phyloP scores from a whole-genome alignment of 2,797 vertebrate species.

The Jordanella pulchra region DNA sequence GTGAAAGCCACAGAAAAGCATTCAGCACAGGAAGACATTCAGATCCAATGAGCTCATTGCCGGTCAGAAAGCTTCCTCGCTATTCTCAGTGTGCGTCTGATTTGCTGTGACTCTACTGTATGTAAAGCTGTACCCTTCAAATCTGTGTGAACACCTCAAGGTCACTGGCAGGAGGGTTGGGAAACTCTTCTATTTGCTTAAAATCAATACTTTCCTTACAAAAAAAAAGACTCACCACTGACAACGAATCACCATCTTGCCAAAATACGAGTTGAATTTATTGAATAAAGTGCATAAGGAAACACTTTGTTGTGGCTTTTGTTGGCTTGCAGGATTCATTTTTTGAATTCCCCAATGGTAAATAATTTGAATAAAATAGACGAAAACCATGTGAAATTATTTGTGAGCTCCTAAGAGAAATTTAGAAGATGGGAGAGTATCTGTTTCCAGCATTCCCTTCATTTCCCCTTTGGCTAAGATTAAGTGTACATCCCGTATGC shows the following conservation, averaged over 20 bases:
- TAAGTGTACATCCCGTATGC: constrained; percentile 31
- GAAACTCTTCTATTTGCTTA: constrained; percentile 41
- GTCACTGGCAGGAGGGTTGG: constrained; percentile 43
- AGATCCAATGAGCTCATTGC: constrained; percentile 76
- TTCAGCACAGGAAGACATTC: constrained; percentile 73
- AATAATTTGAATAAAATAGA: constrained; percentile 31
- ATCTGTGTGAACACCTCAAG: constrained; percentile 46
- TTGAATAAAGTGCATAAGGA: constrained; percentile 17
- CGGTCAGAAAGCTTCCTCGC: constrained; percentile 63
- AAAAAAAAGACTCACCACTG: constrained; percentile 18
- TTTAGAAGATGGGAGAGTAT: constrained; percentile 37
- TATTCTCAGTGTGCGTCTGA: constrained; percentile 31
- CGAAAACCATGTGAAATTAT: constrained; percentile 50
- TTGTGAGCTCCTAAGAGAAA: constrained; percentile 53
- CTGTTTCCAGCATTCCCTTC: constrained; percentile 31
- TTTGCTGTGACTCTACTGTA: constrained; percentile 18
- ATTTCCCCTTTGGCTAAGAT: constrained; percentile 51
- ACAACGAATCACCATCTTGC: constrained; percentile 13
- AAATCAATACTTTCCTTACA: constrained; percentile 36
- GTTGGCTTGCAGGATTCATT: constrained; percentile 29
- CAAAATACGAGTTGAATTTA: constrained; percentile 35
- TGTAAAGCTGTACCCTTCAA: constrained; percentile 43
- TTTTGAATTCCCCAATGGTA: constrained; percentile 40
- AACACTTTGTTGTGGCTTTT: constrained; percentile 39
- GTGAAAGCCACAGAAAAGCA: constrained; percentile 64